Conservation (phyloP, 2,888 invertebrate species). For the Liposcelis brunnea region DNA sequence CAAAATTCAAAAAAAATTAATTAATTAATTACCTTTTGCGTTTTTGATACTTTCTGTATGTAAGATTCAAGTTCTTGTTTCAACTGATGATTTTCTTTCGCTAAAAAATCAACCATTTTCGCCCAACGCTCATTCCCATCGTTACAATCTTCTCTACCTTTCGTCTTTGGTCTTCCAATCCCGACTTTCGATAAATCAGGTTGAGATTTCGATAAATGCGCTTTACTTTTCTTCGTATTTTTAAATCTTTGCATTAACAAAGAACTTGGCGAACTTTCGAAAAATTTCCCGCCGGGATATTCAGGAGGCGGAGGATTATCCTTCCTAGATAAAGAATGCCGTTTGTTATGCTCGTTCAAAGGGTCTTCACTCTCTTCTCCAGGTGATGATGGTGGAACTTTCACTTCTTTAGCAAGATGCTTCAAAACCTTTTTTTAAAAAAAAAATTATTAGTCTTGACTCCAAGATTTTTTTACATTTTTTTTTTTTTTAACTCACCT, state of each 20-base stretch:
- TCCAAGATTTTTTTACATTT: not conserved
- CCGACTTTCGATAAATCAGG: slow-evolving; percentile 55
- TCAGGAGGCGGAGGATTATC: slow-evolving; percentile 26
- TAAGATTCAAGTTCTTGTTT: slow-evolving; percentile 69
- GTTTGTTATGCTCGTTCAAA: slow-evolving; percentile 15
- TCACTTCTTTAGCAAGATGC: slow-evolving; percentile 65
- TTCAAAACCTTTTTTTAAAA: slow-evolving; percentile 40
- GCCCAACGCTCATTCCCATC: slow-evolving; percentile 26
- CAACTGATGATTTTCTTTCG: slow-evolving; percentile 68
- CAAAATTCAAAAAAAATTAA: slow-evolving; percentile 3
- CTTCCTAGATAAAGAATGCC: slow-evolving; percentile 17
- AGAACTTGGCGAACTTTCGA: slow-evolving; percentile 23
- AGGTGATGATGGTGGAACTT: slow-evolving; percentile 16
- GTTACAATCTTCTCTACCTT: slow-evolving; percentile 38
- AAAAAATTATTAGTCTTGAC: no score
- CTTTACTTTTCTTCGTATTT: slow-evolving; percentile 13
- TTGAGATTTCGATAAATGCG: slow-evolving; percentile 48
- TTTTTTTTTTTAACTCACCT: slow-evolving; percentile 24
- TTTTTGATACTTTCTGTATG: slow-evolving; percentile 65
- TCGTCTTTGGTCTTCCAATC: slow-evolving; percentile 31
- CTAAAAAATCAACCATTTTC: slow-evolving; percentile 65
- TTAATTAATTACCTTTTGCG: slow-evolving; percentile 48
- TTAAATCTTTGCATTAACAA: slow-evolving; percentile 12
- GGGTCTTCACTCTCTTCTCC: slow-evolving; percentile 7
- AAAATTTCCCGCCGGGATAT: slow-evolving; percentile 24